Evolutionary conservation across 2,888 invertebrate species (phyloP).

Genomic region (Campoplex nolae): DNA sequence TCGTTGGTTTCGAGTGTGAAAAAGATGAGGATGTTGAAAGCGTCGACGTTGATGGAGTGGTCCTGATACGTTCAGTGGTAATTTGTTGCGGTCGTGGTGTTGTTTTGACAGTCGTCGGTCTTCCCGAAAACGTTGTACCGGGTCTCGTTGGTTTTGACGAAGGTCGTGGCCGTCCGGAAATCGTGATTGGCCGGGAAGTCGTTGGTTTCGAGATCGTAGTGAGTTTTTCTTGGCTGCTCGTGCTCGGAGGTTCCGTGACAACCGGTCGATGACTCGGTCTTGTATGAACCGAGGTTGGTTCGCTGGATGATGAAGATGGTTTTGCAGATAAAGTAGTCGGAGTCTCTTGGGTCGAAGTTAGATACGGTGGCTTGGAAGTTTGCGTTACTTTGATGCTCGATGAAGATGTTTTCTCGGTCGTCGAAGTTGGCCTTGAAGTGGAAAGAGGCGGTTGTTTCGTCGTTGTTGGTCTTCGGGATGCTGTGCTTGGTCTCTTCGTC

Average conservation of each 20-base stretch:
- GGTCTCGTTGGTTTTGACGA: constrained; percentile 62
- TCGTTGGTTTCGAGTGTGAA: constrained; percentile 81
- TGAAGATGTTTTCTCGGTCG: constrained; percentile 62
- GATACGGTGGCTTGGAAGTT: constrained; percentile 53
- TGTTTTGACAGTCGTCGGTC: constrained; percentile 56
- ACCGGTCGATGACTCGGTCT: constrained; percentile 55
- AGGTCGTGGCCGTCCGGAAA: constrained; percentile 69
- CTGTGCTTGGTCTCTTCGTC: constrained; percentile 60
- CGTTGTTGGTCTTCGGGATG: constrained; percentile 66
- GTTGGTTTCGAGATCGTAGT: constrained; percentile 60
- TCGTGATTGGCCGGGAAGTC: constrained; percentile 61
- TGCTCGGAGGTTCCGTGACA: constrained; percentile 69
- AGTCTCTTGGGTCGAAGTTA: constrained; percentile 53
- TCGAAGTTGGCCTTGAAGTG: constrained; percentile 61
- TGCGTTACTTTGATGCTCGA: constrained; percentile 61
- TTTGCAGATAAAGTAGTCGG: constrained; percentile 64
- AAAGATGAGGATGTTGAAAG: constrained; percentile 27
- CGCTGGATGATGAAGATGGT: constrained; percentile 59
- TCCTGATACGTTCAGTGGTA: constrained; percentile 59
- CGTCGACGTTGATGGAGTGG: constrained; percentile 38
- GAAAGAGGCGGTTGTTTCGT: constrained; percentile 73
- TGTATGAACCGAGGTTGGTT: not conserved
- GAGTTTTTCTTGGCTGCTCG: constrained; percentile 58
- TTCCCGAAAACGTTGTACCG: constrained; percentile 66
- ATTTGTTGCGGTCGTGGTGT: constrained; percentile 44